phyloP scores from a whole-genome alignment of 2,888 invertebrate genomes.

The Thumatha senex region DNA sequence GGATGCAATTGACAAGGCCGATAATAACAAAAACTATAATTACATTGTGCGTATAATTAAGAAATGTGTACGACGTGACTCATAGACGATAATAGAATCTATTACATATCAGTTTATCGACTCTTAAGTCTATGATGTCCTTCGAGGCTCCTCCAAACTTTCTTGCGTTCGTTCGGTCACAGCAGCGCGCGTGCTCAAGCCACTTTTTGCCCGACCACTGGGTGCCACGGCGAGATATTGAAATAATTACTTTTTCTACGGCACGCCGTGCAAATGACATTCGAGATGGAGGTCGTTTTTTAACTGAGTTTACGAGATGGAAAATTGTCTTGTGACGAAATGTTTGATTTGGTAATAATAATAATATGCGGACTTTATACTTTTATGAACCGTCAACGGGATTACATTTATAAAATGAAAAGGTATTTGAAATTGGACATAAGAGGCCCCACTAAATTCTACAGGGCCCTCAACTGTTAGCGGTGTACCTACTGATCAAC shows the following conservation, averaged over 20 bases:
- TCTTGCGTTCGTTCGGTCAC: slow-evolving; percentile 63
- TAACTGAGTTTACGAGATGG: slow-evolving; percentile 63
- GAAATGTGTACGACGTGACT: slow-evolving; percentile 12
- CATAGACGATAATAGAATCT: background rate
- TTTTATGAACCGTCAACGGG: no score
- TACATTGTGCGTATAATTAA: background rate
- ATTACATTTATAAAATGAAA: no score
- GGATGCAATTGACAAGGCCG: background rate
- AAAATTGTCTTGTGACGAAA: slow-evolving; percentile 76
- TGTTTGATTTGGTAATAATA: slow-evolving; percentile 59
- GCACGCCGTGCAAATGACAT: slow-evolving; percentile 83
- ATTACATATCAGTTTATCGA: slow-evolving; percentile 34
- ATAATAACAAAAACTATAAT: background rate
- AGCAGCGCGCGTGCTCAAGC: slow-evolving; percentile 70
- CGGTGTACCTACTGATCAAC: no score
- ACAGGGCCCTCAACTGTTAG: no score
- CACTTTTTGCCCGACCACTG: slow-evolving; percentile 68
- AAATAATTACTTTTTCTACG: slow-evolving; percentile 83
- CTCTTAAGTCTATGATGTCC: slow-evolving; percentile 54
- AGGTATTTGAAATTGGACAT: no score
- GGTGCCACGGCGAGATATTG: slow-evolving; percentile 76
- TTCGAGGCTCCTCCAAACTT: slow-evolving; percentile 67
- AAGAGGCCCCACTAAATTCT: no score
- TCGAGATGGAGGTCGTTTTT: slow-evolving; percentile 83
- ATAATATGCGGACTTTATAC: slow-evolving; percentile 26